Evolutionary conservation across 64 coral and sea anemone species (phyloP), one percentile per base, ranked within the genome.

Genomic region (Dendronephthya gigantea): DNA sequence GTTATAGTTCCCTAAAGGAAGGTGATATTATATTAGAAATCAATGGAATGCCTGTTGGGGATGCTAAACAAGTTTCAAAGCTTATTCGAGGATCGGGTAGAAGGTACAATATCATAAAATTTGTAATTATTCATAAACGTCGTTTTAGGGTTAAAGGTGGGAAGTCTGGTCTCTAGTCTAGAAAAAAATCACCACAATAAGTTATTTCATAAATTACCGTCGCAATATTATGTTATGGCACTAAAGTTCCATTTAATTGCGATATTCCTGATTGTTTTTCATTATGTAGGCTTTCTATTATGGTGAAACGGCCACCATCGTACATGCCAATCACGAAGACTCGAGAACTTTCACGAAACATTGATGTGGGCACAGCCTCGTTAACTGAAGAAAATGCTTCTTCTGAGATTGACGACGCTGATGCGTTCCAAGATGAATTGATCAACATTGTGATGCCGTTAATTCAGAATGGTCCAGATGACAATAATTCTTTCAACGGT

Each of bases 1-100:
- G 91, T 16, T 29, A 23, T 41, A 92, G 87, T 58, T 92, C 92
- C 14, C 75, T 98, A 34, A 83, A 90, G 11, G 88, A 90, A 58
- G 92, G 92, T 36, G 95, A 98, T 85, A 72, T 98, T 12, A 49
- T 98, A 15, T 45, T 93, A 1, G 76, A 92, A 65, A 62, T 98
- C 15, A 91, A 98, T 87, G 95, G 95, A 62, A 87, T 91, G 51
- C 93, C 88, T 56, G 91, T 93, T 85, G 95, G 89, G 9, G 93
- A 92, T 37, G 82, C 93, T 29, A 98, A 98, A 52, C 95, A 98
- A 62, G 92, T 90, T 50, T 92, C 95, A 1, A 93, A 98, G 50
- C 50, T 98, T 32, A 98, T 98, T 40, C 93, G 93, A 81, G 90
- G 32, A 79, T 79, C 72, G 12, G 36, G 37, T 79, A 79, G 72